Percentiles rank a stretch among this genome's conserved stretches.
These are phyloP conservation scores for Fukomys damarensis DNA, from an alignment of 2,113 vertebrate genomes.

Conservation along the genomic window DNA sequence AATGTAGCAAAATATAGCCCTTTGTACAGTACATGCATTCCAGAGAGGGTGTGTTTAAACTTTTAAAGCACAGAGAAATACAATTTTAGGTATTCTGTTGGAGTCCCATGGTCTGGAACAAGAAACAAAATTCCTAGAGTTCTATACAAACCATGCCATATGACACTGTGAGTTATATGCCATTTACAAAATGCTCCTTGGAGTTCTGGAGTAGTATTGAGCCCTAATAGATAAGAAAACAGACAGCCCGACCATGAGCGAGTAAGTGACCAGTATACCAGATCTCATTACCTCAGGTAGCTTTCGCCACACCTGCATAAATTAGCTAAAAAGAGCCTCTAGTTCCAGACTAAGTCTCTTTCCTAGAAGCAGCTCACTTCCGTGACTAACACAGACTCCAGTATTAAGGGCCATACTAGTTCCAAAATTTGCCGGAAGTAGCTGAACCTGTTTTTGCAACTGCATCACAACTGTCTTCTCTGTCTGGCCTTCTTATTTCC, in stretches of 20 bases:
- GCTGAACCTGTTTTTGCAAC: background rate
- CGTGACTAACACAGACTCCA: background rate
- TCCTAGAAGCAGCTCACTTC: background rate
- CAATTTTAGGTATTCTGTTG: background rate
- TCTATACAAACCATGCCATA: background rate
- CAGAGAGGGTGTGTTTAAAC: background rate
- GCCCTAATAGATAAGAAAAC: background rate
- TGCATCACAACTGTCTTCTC: background rate
- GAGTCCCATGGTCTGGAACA: background rate
- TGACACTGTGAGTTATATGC: background rate
- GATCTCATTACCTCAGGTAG: background rate
- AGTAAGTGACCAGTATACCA: background rate
- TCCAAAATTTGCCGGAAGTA: background rate
- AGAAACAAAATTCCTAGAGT: background rate
- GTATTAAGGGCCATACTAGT: background rate
- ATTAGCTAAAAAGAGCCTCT: background rate
- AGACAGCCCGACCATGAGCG: background rate
- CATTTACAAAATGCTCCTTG: background rate
- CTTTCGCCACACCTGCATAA: background rate
- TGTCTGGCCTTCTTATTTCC: background rate
- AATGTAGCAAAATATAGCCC: background rate
- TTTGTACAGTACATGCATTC: background rate
- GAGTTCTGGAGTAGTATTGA: background rate
- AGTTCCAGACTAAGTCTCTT: background rate
- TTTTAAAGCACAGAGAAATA: background rate